These are phyloP conservation scores for Chondrosia reniformis DNA, from an alignment of 37 sponge, comb jelly and placozoan species.

Conservation along the genomic window DNA sequence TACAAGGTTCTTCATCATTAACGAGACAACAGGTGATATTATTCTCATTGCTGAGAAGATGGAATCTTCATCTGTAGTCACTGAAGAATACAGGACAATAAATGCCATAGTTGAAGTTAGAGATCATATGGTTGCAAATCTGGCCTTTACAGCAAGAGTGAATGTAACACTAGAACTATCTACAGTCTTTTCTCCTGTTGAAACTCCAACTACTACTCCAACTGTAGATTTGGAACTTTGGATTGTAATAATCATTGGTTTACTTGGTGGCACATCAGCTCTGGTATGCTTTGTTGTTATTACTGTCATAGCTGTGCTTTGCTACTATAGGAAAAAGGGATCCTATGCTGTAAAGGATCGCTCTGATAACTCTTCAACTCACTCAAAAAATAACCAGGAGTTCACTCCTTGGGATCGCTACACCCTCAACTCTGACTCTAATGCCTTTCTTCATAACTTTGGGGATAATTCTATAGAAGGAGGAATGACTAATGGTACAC, in stretches of 20 bases:
- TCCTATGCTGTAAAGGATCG: background rate
- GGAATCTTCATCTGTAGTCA: background rate
- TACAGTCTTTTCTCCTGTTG: background rate
- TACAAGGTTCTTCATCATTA: slow-evolving; percentile 32
- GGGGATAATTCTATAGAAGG: background rate
- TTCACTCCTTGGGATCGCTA: slow-evolving; percentile 9
- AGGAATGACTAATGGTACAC: background rate
- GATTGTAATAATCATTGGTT: background rate
- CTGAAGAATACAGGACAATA: background rate
- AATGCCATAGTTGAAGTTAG: slow-evolving; percentile 6
- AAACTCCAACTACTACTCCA: background rate
- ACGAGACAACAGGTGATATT: slow-evolving; percentile 37
- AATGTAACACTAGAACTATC: background rate
- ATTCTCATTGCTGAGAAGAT: slow-evolving; percentile 1
- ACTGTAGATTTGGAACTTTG: background rate
- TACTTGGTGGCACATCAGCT: background rate
- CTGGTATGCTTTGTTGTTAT: background rate
- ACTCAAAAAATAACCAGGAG: too few species aligned
- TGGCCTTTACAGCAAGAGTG: too few species aligned
- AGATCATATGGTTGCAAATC: background rate
- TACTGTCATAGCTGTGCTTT: background rate
- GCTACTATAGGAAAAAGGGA: background rate
- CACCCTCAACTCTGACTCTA: too few species aligned
- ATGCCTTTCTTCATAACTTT: background rate
- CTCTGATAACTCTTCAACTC: background rate